Evolutionary conservation across 2,888 invertebrate genomes (phyloP).

Genomic region (Athalia circularis): DNA sequence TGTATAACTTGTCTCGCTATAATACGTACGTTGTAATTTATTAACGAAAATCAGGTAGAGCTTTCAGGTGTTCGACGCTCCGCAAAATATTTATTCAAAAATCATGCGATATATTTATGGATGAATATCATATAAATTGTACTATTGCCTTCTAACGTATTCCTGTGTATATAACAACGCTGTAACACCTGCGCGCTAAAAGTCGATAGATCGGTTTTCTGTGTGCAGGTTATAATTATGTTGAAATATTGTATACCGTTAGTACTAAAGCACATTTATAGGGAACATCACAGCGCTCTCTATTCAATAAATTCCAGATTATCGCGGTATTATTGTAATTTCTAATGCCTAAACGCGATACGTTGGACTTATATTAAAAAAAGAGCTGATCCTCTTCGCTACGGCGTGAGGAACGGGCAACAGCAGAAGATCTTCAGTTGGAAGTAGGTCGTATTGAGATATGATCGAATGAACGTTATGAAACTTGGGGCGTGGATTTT

Average conservation of each 20-base stretch:
- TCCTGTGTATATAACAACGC: too few species aligned
- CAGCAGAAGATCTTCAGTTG: neutral
- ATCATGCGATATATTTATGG: too few species aligned
- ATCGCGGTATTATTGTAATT: slow-evolving; percentile 36
- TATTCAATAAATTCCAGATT: slow-evolving; percentile 8
- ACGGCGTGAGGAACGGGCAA: neutral
- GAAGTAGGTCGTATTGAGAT: slow-evolving; percentile 16
- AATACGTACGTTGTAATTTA: too few species aligned
- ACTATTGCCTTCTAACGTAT: too few species aligned
- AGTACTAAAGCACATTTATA: neutral
- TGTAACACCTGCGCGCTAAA: too few species aligned
- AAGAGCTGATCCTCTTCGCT: slow-evolving; percentile 25
- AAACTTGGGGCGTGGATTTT: slow-evolving; percentile 28
- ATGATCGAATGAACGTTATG: slow-evolving; percentile 24
- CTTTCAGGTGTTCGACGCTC: too few species aligned
- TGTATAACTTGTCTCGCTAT: too few species aligned
- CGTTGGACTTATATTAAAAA: neutral
- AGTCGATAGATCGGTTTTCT: too few species aligned
- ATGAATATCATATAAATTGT: too few species aligned
- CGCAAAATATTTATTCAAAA: too few species aligned
- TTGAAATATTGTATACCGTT: neutral
- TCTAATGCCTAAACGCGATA: slow-evolving; percentile 20
- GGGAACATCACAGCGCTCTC: slow-evolving; percentile 10
- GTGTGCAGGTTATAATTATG: too few species aligned
- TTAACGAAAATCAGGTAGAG: too few species aligned